Conservation (phyloP, 2,113 vertebrate species). For the Cathartes aura region DNA sequence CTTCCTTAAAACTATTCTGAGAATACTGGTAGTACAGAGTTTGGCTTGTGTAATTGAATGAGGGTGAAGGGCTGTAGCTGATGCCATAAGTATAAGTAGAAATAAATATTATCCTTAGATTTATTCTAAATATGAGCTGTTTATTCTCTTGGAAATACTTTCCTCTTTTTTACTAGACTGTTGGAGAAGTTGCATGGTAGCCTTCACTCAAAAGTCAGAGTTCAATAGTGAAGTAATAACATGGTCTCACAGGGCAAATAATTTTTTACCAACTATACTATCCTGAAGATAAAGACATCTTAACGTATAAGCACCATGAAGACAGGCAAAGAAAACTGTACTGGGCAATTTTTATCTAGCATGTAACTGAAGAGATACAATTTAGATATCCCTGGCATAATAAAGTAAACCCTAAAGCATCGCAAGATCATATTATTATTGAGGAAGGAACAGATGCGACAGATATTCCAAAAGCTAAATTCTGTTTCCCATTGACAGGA, state of each 20-base stretch:
- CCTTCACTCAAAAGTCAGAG: not conserved
- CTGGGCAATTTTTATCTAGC: not conserved
- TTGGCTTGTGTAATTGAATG: not conserved
- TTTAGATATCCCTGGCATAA: conserved; percentile 42
- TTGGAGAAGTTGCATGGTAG: not conserved
- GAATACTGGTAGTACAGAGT: not conserved
- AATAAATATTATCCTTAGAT: not conserved
- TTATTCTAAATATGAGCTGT: not conserved
- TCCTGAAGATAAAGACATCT: not conserved
- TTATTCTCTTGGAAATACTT: not conserved
- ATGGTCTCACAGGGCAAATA: not conserved
- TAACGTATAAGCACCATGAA: not conserved
- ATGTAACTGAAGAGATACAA: conserved; percentile 26
- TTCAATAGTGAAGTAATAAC: not conserved
- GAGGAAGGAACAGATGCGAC: not conserved
- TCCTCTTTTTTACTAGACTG: not conserved
- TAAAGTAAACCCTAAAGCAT: conserved; percentile 31
- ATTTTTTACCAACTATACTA: not conserved
- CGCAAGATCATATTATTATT: not conserved
- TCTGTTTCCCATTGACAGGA: not conserved
- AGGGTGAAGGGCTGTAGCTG: not conserved
- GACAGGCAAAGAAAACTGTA: not conserved
- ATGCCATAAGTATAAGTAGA: not conserved
- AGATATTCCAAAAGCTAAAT: not conserved
- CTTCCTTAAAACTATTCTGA: not conserved